phyloP scores from a whole-genome alignment of 2,113 vertebrate genomes.

The Actenoides lindsayi region DNA sequence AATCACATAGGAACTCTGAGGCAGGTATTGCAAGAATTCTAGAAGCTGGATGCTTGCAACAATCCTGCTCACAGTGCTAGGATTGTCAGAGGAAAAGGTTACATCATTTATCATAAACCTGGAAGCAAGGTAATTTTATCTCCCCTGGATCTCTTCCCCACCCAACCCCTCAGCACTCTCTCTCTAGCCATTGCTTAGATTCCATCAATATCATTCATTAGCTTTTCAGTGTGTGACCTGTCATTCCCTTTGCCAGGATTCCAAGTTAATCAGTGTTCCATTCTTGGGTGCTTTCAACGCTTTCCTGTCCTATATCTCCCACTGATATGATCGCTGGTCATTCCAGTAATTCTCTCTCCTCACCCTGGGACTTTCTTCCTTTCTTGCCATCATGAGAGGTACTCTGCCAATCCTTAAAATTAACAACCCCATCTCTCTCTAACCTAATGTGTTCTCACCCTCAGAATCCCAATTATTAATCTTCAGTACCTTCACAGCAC shows the following conservation, averaged over 20 bases:
- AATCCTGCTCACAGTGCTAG: background rate
- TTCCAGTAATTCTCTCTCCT: background rate
- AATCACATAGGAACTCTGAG: background rate
- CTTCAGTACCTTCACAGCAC: background rate
- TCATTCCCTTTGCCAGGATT: background rate
- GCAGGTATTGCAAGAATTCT: background rate
- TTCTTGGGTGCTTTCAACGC: background rate
- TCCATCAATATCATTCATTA: background rate
- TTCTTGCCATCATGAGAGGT: background rate
- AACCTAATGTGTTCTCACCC: background rate
- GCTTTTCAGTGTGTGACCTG: background rate
- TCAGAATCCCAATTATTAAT: background rate
- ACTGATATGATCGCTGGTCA: background rate
- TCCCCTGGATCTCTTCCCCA: background rate
- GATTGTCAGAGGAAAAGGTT: background rate
- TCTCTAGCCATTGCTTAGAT: background rate
- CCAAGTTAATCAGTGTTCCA: background rate
- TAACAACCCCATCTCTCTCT: background rate
- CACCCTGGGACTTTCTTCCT: background rate
- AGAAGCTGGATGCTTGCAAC: background rate
- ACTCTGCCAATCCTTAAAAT: background rate
- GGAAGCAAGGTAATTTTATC: background rate
- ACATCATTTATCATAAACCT: background rate
- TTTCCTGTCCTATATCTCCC: background rate
- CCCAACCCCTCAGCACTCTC: background rate